Base-by-base conservation (phyloP, 2,888 invertebrate genomes). In the Epistrophe grossulariae region DNA sequence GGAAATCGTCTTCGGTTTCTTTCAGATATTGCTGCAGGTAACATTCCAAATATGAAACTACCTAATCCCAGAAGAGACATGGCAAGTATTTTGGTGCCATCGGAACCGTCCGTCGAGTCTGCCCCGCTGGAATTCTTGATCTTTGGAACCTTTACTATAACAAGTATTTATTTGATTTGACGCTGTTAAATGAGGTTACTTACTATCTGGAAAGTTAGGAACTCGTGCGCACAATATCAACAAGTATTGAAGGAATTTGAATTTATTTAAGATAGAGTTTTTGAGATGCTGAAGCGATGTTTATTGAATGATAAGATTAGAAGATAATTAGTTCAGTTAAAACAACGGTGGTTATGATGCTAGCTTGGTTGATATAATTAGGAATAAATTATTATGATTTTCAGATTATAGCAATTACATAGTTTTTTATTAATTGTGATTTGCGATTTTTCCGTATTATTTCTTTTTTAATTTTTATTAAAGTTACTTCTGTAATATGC, bases 41-140 rank as follows among this genome's bases (percentile, higher is more conserved):
- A 89, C 91, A 97, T 93, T 0, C 97, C 97, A 0, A 95, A 93
- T 0, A 96, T 60, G 72, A 97, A 94, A 83, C 97, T 97, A 0
- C 96, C 95, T 0, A 95, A 88, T 0, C 96, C 96, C 72, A 97
- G 93, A 0, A 94, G 92, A 19, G 95, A 88, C 93, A 97, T 95
- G 0, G 97, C 94, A 52, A 96, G 91, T 19, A 95, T 91, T 93
- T 97, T 96, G 13, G 96, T 94, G 45, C 89, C 79, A 72, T 91
- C 89, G n/a, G 91, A 92, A 43, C 79, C 87, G 55, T 89, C 89
- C 19, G 31, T 3, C 9, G n/a, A 59, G 5, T 13, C 50, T 13
- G 45, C 17, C 15, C 10, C 50, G 11, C 45, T 76, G 4, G 60
- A 83, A 55, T 55, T 76, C 87, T 76, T 87, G 11, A 62, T 43